Evolutionary conservation across 1,140 invertebrate species (phyloP).

Genomic region (Eufriesea mexicana): DNA sequence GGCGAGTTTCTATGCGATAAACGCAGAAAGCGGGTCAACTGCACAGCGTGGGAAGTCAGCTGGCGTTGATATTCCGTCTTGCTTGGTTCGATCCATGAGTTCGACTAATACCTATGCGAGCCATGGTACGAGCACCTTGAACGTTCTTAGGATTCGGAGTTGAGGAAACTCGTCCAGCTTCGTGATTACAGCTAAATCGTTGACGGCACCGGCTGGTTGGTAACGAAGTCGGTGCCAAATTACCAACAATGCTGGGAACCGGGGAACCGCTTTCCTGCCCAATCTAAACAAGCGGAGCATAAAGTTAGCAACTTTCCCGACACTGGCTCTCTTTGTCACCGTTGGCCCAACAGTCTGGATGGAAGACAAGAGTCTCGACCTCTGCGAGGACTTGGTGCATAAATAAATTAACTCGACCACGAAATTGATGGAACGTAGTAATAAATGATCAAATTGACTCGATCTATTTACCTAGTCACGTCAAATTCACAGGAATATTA

Average conservation of each 20-base stretch:
- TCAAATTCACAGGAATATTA: too few relatives aligned
- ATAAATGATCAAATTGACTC: background rate
- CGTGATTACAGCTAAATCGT: slow-evolving; percentile 64
- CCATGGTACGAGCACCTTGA: slow-evolving; percentile 36
- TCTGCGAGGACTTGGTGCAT: slow-evolving; percentile 45
- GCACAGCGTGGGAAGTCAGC: slow-evolving; percentile 47
- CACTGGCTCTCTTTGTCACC: slow-evolving; percentile 72
- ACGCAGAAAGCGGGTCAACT: slow-evolving; percentile 53
- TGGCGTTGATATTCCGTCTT: slow-evolving; percentile 45
- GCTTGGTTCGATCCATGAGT: slow-evolving; percentile 33
- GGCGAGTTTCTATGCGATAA: background rate
- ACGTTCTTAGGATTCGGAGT: slow-evolving; percentile 49
- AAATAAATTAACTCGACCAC: slow-evolving; percentile 70
- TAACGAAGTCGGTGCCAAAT: slow-evolving; percentile 75
- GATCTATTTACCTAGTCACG: background rate
- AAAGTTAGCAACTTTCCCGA: slow-evolving; percentile 79
- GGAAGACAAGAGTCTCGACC: slow-evolving; percentile 58
- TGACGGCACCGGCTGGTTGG: slow-evolving; percentile 60
- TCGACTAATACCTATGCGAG: slow-evolving; percentile 37
- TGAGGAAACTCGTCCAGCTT: slow-evolving; percentile 54
- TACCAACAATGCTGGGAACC: slow-evolving; percentile 74
- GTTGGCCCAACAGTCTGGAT: slow-evolving; percentile 63
- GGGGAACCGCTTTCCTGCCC: slow-evolving; percentile 73
- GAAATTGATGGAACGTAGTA: background rate
- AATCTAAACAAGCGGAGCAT: slow-evolving; percentile 78